A percentile compares a stretch with the other conserved stretches of the same genome.
phyloP scores from a whole-genome alignment of 2,888 invertebrate species.

The Oxyscelio sp. region DNA sequence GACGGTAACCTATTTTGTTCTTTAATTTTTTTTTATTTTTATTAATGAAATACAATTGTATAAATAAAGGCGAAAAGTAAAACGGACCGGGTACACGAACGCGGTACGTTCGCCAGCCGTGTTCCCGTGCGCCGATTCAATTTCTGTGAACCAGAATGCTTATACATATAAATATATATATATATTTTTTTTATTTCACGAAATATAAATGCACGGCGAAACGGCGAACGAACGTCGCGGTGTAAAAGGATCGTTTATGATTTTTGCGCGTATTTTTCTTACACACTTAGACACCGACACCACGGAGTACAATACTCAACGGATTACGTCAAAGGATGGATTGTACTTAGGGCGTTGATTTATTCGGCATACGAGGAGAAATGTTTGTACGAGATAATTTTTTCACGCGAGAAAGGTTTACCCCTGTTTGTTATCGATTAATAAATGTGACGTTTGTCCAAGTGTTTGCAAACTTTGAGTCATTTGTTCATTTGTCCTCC shows the following conservation, averaged over 20 bases:
- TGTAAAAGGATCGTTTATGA: background rate
- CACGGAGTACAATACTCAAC: slow-evolving; percentile 61
- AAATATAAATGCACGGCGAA: background rate
- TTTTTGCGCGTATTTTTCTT: slow-evolving; percentile 29
- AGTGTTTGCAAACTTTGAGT: too few species aligned
- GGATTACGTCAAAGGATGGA: slow-evolving; percentile 24
- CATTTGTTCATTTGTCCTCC: too few species aligned
- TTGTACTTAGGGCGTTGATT: slow-evolving; percentile 56
- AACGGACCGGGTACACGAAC: background rate
- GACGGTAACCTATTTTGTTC: too few species aligned
- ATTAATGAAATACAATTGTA: slow-evolving; percentile 16
- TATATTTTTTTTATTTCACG: slow-evolving; percentile 59
- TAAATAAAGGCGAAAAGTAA: slow-evolving; percentile 14
- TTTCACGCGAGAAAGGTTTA: slow-evolving; percentile 55
- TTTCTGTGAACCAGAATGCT: slow-evolving; percentile 8
- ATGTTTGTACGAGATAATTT: slow-evolving; percentile 59
- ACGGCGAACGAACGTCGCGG: slow-evolving; percentile 1
- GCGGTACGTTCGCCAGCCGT: slow-evolving; percentile 14
- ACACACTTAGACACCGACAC: slow-evolving; percentile 40
- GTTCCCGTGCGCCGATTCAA: slow-evolving; percentile 19
- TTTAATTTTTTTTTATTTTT: slow-evolving; percentile 20
- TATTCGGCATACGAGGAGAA: slow-evolving; percentile 28
- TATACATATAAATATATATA: slow-evolving; percentile 47
- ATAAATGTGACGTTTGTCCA: slow-evolving; percentile 75
- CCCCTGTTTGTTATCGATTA: slow-evolving; percentile 73